Evolutionary conservation across 2,797 vertebrate species (phyloP).

Genomic region (Anguilla obscura): DNA sequence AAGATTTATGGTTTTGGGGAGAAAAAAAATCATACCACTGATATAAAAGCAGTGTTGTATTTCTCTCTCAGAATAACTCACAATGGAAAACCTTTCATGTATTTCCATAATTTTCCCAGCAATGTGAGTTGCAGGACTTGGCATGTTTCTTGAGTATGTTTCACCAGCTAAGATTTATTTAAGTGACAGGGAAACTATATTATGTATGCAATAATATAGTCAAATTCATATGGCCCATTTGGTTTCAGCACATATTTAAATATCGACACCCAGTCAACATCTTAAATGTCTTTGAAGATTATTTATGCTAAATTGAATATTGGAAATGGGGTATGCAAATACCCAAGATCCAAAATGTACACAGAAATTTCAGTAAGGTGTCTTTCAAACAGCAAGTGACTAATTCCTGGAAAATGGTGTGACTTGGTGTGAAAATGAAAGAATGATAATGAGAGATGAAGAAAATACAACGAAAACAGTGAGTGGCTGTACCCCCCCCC

Average conservation of each 20-base stretch:
- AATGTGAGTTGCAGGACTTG: background rate
- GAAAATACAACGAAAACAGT: too few species aligned
- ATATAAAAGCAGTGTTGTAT: background rate
- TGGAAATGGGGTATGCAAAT: background rate
- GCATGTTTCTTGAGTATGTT: background rate
- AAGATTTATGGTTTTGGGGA: background rate
- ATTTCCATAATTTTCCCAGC: background rate
- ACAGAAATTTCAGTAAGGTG: background rate
- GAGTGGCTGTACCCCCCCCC: too few species aligned
- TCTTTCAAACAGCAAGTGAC: background rate
- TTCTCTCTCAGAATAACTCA: background rate
- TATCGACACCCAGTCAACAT: background rate
- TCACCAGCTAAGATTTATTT: background rate
- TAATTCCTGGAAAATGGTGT: background rate
- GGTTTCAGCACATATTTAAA: background rate
- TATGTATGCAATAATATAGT: background rate
- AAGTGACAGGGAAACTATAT: background rate
- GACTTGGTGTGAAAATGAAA: background rate
- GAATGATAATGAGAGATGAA: too few species aligned
- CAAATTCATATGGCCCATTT: background rate
- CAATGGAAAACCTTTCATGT: background rate
- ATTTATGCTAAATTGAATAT: background rate
- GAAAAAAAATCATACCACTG: background rate
- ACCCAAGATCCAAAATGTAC: background rate
- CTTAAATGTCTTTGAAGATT: background rate